A percentile compares a stretch with the other conserved stretches of the same genome.
phyloP scores from a whole-genome alignment of 2,113 vertebrate genomes.

The Embiotoca jacksoni region DNA sequence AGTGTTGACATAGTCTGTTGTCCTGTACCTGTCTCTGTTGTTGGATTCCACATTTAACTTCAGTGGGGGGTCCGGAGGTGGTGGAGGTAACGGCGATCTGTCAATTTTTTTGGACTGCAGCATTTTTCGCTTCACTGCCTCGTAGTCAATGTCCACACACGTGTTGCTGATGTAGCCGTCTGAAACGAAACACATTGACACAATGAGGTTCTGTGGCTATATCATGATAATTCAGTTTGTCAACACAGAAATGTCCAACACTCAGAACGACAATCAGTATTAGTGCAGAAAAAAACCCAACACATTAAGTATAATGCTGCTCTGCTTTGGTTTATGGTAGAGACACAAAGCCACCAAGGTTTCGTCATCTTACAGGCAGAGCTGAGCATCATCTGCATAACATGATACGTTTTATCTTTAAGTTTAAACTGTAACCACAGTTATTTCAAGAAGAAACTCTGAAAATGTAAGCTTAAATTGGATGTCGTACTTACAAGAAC shows the following conservation, averaged over 20 bases:
- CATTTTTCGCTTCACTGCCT: constrained; percentile 77
- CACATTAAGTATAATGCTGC: no score
- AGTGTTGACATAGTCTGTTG: neutral
- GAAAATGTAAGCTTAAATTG: no score
- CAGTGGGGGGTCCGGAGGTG: constrained; percentile 63
- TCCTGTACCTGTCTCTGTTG: constrained; percentile 69
- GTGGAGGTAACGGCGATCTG: constrained; percentile 52
- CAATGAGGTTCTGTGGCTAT: neutral
- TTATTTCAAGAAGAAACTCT: no score
- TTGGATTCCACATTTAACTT: constrained; percentile 48
- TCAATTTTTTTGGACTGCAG: constrained; percentile 43
- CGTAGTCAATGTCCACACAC: constrained; percentile 84
- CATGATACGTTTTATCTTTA: no score
- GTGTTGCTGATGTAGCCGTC: constrained; percentile 85
- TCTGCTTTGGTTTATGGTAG: no score
- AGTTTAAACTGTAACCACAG: no score
- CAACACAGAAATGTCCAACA: neutral
- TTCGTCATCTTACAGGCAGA: no score
- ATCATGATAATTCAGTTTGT: neutral
- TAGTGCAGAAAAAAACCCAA: neutral
- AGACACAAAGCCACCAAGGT: no score
- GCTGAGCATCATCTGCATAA: no score
- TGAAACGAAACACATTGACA: constrained; percentile 39
- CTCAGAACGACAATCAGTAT: neutral
- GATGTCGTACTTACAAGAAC: no score